phyloP scores from a whole-genome alignment of 2,113 vertebrate species.

The mouse (Mus musculus) region GRCm39 chr6:122078501-122079000 shows the following conservation, averaged over 20 bases:
- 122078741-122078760: neutral
- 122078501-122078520: neutral
- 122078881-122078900: neutral
- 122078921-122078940: neutral
- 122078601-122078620: too few species aligned
- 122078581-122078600: neutral
- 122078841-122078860: neutral
- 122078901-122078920: neutral
- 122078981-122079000: neutral
- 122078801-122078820: neutral
- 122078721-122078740: neutral
- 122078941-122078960: neutral
- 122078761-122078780: neutral
- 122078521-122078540: neutral
- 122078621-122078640: neutral
- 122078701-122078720: neutral
- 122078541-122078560: neutral
- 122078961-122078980: neutral
- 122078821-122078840: neutral
- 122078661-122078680: neutral
- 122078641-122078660: neutral
- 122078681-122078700: neutral
- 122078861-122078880: neutral
- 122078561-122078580: neutral
- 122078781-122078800: neutral